A percentile compares a stretch with the other conserved stretches of the same genome.
Evolutionary conservation across 2,888 invertebrate species (phyloP).

Genomic region (Polymixis lichenea): DNA sequence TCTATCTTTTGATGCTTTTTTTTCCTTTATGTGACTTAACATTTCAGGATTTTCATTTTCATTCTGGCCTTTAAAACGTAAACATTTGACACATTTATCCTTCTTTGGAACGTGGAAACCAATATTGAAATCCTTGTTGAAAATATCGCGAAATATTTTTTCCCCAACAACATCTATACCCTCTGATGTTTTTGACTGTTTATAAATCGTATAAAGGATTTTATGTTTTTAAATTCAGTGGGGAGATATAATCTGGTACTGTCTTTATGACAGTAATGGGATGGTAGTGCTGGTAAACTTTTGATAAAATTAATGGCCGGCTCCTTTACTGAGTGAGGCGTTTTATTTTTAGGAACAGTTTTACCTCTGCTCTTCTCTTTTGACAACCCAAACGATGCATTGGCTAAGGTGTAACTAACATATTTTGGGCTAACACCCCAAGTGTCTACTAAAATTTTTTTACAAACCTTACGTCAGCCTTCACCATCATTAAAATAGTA

Average conservation of each 20-base stretch:
- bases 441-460: conserved; percentile 29
- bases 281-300: conserved; percentile 39
- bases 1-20: conserved; percentile 52
- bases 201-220: not conserved
- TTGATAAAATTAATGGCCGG: conserved; percentile 37
- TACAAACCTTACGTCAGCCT: conserved; percentile 34
- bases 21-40: conserved; percentile 47
- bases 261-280: conserved; percentile 47
- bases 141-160: conserved; percentile 8
- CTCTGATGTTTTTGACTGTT: conserved; percentile 4
- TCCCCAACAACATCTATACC: not conserved
- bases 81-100: conserved; percentile 50
- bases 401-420: conserved; percentile 24
- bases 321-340: conserved; percentile 16
- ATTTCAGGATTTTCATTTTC: conserved; percentile 30
- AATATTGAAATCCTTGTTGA: conserved; percentile 22
- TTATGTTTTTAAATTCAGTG: conserved; percentile 33
- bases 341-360: conserved; percentile 42
- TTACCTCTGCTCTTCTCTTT: conserved; percentile 32
- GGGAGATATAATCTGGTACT: conserved; percentile 42
- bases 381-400: conserved; percentile 23
- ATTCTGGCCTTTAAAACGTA: conserved; percentile 33
- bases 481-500: conserved; percentile 51
- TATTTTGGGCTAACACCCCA: conserved; percentile 25
- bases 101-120: conserved; percentile 51